A percentile compares a stretch with the other conserved stretches of the same genome.
Evolutionary conservation across 2,888 invertebrate genomes (phyloP).

Genomic region (Kuschelorhynchus macadamiae): DNA sequence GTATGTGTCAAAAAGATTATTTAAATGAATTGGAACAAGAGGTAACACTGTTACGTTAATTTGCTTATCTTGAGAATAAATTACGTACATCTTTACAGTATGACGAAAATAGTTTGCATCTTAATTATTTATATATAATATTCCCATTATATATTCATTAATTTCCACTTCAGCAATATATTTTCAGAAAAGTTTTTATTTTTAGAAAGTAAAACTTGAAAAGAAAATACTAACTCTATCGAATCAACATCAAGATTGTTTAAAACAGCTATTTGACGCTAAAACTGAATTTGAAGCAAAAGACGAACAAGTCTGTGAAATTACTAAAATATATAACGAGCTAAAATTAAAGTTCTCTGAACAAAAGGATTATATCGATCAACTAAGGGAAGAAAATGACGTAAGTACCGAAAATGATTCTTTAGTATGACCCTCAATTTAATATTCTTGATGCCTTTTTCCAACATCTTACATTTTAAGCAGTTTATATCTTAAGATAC

Average conservation of each 20-base stretch:
- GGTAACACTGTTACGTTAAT: conserved; percentile 46
- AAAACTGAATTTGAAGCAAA: conserved; percentile 54
- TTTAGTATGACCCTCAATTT: too few species aligned
- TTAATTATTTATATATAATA: too few species aligned
- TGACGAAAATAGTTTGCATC: too few species aligned
- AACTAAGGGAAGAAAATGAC: conserved; percentile 56
- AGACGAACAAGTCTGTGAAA: conserved; percentile 53
- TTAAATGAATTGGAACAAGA: conserved; percentile 53
- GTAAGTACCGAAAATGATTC: conserved; percentile 46
- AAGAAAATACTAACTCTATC: conserved; percentile 51
- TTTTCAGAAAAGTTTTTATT: conserved; percentile 11
- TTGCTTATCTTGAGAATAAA: too few species aligned
- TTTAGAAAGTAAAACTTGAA: conserved; percentile 56
- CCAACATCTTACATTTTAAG: not conserved
- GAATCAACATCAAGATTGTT: conserved; percentile 51
- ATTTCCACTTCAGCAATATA: not conserved
- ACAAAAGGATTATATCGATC: conserved; percentile 54
- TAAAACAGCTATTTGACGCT: conserved; percentile 53
- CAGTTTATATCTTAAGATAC: too few species aligned
- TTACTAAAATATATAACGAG: conserved; percentile 54
- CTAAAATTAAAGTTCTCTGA: conserved; percentile 52
- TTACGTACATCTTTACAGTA: too few species aligned
- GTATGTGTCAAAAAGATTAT: conserved; percentile 42
- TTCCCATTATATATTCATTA: not conserved
- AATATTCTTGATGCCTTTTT: too few species aligned